Conservation (phyloP, 2,797 vertebrate species). For the Diplodus sargus region DNA sequence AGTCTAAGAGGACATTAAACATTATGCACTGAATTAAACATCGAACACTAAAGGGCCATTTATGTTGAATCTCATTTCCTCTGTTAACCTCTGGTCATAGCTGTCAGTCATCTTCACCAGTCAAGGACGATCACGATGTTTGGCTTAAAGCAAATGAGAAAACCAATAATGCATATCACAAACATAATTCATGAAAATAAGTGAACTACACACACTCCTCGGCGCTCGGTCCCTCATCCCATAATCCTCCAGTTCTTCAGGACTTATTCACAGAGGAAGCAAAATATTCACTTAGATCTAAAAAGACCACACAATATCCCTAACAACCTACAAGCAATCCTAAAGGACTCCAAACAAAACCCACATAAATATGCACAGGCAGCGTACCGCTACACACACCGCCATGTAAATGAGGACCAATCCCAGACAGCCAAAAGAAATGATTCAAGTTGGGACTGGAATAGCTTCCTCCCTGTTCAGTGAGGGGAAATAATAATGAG, state of each 20-base stretch:
- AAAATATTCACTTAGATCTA: constrained; percentile 46
- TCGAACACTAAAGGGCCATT: constrained; percentile 59
- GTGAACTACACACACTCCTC: constrained; percentile 15
- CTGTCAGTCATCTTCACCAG: constrained; percentile 58
- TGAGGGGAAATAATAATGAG: constrained; percentile 86
- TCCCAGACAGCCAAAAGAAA: constrained; percentile 40
- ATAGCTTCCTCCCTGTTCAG: constrained; percentile 80
- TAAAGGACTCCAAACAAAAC: constrained; percentile 54
- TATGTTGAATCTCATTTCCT: constrained; percentile 60
- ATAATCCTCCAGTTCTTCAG: constrained; percentile 27
- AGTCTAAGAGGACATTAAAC: constrained; percentile 66
- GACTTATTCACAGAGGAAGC: constrained; percentile 33
- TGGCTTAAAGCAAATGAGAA: constrained; percentile 48
- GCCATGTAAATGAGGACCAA: constrained; percentile 62
- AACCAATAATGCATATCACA: constrained; percentile 48
- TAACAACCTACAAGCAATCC: constrained; percentile 53
- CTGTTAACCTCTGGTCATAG: constrained; percentile 61
- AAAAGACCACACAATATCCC: constrained; percentile 37
- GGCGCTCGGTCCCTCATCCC: background rate
- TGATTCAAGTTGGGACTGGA: constrained; percentile 63
- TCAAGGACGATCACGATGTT: constrained; percentile 54
- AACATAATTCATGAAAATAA: constrained; percentile 32
- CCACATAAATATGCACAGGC: constrained; percentile 39
- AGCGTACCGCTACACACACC: constrained; percentile 26
- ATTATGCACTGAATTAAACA: constrained; percentile 63